These are phyloP conservation scores for Oegoconia quadripuncta DNA, from an alignment of 2,888 invertebrate genomes.

Conservation along the genomic window DNA sequence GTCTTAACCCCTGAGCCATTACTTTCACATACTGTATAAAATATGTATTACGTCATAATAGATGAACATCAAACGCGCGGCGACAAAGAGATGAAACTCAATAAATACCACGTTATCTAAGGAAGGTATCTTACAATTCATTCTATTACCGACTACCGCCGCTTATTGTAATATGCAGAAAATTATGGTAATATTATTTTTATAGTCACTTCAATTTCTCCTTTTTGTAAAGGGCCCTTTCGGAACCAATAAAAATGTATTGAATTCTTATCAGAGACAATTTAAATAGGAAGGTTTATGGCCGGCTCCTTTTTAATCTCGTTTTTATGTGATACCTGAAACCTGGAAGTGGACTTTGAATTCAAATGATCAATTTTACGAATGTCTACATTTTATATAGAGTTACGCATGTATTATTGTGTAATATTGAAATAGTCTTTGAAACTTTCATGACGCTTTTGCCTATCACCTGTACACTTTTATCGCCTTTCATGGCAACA, in stretches of 20 bases:
- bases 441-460: too few species aligned
- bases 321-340: constrained; percentile 2
- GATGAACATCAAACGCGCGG: too few species aligned
- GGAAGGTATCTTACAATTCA: too few species aligned
- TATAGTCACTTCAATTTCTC: constrained; percentile 1
- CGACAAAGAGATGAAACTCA: too few species aligned
- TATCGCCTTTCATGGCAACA: too few species aligned
- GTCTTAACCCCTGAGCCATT: too few species aligned
- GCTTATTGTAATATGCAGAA: not conserved
- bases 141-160: not conserved
- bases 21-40: too few species aligned
- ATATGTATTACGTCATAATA: too few species aligned
- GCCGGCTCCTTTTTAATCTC: constrained; percentile 3
- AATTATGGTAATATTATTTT: not conserved
- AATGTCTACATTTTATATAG: not conserved
- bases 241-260: constrained; percentile 2
- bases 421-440: too few species aligned
- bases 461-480: too few species aligned
- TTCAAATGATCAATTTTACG: not conserved
- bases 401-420: not conserved
- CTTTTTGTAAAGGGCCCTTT: not conserved
- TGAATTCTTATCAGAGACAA: constrained; percentile 4
- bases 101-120: too few species aligned
- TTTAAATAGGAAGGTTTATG: constrained; percentile 6
- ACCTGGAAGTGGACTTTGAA: not conserved